phyloP scores from a whole-genome alignment of 2,113 vertebrate genomes.

The Pachycephala philippinensis region DNA sequence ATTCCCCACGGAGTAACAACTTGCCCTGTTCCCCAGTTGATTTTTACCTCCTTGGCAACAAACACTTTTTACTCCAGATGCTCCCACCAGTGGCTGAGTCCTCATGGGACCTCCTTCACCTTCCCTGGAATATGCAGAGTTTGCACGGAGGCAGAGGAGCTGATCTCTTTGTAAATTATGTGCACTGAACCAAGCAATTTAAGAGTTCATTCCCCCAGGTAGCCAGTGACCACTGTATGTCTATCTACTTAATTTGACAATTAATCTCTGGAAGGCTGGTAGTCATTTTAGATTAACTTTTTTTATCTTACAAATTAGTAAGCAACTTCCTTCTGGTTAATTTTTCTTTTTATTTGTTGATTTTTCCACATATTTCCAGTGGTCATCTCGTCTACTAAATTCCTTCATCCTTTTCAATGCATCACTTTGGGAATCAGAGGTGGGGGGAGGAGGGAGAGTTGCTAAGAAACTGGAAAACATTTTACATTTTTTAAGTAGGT shows the following conservation, averaged over 20 bases:
- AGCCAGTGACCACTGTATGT: conserved; percentile 30
- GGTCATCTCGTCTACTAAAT: not conserved
- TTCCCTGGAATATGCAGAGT: conserved; percentile 35
- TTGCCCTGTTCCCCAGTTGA: conserved; percentile 66
- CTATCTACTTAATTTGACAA: conserved; percentile 40
- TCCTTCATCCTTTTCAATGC: not conserved
- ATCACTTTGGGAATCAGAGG: not conserved
- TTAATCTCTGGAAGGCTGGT: conserved; percentile 35
- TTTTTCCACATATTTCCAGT: not conserved
- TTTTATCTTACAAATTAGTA: conserved; percentile 41
- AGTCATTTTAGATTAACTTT: conserved; percentile 45
- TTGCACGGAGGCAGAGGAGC: conserved; percentile 61
- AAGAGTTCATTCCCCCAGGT: conserved; percentile 59
- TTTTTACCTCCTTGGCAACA: conserved; percentile 78
- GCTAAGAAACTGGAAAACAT: conserved; percentile 10
- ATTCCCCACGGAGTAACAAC: conserved; percentile 70
- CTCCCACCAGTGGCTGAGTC: conserved; percentile 63
- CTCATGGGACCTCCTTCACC: not conserved
- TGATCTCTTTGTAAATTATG: conserved; percentile 73
- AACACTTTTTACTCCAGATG: conserved; percentile 57
- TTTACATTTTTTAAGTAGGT: conserved; percentile 45
- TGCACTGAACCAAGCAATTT: conserved; percentile 60
- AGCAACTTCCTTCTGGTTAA: conserved; percentile 25
- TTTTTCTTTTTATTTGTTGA: conserved; percentile 18
- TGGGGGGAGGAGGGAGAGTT: not conserved